Evolutionary conservation across 2,888 invertebrate genomes (phyloP).

Genomic region (Philereme vetulata): DNA sequence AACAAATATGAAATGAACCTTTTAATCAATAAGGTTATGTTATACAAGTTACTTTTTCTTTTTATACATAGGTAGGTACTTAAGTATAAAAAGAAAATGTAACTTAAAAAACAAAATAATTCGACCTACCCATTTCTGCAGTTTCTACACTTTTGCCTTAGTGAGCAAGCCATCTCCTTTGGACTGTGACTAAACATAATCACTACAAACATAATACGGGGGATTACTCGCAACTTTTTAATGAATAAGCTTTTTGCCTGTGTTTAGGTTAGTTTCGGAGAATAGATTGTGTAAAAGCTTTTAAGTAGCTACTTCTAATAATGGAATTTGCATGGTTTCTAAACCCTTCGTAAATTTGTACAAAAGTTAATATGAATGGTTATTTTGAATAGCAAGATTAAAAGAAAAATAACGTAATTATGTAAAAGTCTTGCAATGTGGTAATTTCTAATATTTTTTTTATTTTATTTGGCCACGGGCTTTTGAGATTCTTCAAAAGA

Average conservation of each 20-base stretch:
- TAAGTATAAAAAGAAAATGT: no score
- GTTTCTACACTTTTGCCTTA: neutral
- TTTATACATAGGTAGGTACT: no score
- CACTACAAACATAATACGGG: conserved; percentile 48
- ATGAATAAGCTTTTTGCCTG: conserved; percentile 55
- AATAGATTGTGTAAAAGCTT: conserved; percentile 26
- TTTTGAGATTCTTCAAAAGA: no score
- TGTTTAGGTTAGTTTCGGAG: conserved; percentile 34
- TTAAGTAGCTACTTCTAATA: conserved; percentile 1
- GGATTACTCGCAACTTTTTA: conserved; percentile 72
- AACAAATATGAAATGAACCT: no score
- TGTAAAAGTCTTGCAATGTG: no score
- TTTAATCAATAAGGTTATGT: no score
- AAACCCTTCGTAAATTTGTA: neutral
- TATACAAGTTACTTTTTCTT: no score
- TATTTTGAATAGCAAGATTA: neutral
- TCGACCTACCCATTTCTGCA: neutral
- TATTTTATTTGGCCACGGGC: no score
- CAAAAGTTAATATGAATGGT: neutral
- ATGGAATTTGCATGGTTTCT: conserved; percentile 13
- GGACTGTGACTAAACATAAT: conserved; percentile 33
- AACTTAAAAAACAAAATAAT: no score
- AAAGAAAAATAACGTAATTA: no score
- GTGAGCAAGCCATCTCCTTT: conserved; percentile 3
- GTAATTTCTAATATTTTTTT: no score